Percentiles rank a stretch among this genome's conserved stretches.
phyloP scores from a whole-genome alignment of 2,888 invertebrate species.

The Dolichomitus sp. region DNA sequence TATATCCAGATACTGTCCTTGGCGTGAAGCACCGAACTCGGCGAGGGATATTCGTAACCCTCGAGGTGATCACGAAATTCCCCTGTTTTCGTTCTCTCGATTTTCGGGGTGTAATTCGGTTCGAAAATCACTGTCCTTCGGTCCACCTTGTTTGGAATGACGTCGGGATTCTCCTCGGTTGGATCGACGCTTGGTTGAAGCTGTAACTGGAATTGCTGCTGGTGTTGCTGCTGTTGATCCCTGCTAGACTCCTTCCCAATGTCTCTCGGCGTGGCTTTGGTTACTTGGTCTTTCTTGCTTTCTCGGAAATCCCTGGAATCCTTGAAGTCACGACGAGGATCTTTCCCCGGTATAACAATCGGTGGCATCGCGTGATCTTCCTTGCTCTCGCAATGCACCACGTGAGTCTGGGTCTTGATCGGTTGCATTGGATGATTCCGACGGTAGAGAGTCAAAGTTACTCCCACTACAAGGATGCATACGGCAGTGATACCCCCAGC shows the following conservation, averaged over 20 bases:
- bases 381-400: conserved; percentile 72
- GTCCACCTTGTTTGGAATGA: conserved; percentile 80
- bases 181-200: conserved; percentile 58
- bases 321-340: conserved; percentile 46
- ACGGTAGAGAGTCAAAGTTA: conserved; percentile 81
- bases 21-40: conserved; percentile 74
- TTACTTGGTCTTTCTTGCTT: conserved; percentile 33
- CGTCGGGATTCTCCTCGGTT: conserved; percentile 80
- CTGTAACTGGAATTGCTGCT: conserved; percentile 52
- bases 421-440: conserved; percentile 76
- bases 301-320: conserved; percentile 53
- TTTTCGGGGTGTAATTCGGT: conserved; percentile 75
- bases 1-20: conserved; percentile 80
- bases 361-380: conserved; percentile 61
- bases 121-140: conserved; percentile 78
- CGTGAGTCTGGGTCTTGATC: conserved; percentile 74
- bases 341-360: conserved; percentile 39
- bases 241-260: conserved; percentile 58
- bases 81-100: conserved; percentile 73
- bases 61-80: conserved; percentile 71
- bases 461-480: conserved; percentile 81
- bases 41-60: conserved; percentile 77
- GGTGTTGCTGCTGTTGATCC: conserved; percentile 60
- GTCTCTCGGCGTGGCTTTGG: conserved; percentile 34
- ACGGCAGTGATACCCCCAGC: conserved; percentile 82